Evolutionary conservation across 2,888 invertebrate genomes (phyloP), one percentile per base, ranked within the genome.

Genomic region (Leuctra nigra): DNA sequence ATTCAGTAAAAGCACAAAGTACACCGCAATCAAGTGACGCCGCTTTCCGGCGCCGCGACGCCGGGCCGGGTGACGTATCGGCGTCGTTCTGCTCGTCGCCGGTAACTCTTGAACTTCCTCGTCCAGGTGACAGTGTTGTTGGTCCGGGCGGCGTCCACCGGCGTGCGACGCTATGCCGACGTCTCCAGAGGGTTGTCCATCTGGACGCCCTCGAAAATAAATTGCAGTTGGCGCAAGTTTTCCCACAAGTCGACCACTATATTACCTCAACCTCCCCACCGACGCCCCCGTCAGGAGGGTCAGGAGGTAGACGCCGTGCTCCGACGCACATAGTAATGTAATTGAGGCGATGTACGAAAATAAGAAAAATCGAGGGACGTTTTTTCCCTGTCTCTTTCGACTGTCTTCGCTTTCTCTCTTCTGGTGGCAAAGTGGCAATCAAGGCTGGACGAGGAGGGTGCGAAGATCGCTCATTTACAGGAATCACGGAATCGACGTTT

Each of bases 191-290:
- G 38, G 22, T 14, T 48, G 55, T 48, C 55, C 23, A 47, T 48
- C 48, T 46, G 33, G 16, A 47, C n/a, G 18, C n/a, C 44, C 36
- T 52, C 50, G 36, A 54, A 58, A 58, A 58, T 55, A 58, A 55
- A 58, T 58, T 55, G 58, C 58, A 55, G 50, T 52, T 55, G 55
- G 35, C 25, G 48, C 39, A n/a, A 54, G 57, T 53, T 53, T 38
- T 48, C 47, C 36, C 47, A 55, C 33, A 24, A 48, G 38, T 39
- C 38, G 24, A 38, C 48, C 48, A 36, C 48, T 55, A 55, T 55
- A 55, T 55, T 55, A 55, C 29, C n/a, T n/a, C n/a, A n/a, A n/a
- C 20, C 13, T n/a, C 4, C 33, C 52, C 14, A 4, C 20, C 47
- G 13, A 1, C 16, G 47, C 16, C 29, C 52, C 54, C n/a, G 14